Evolutionary conservation across 1,140 invertebrate species (phyloP), one percentile per base, ranked within the genome.

Genomic region (Cydia fagiglandana): DNA sequence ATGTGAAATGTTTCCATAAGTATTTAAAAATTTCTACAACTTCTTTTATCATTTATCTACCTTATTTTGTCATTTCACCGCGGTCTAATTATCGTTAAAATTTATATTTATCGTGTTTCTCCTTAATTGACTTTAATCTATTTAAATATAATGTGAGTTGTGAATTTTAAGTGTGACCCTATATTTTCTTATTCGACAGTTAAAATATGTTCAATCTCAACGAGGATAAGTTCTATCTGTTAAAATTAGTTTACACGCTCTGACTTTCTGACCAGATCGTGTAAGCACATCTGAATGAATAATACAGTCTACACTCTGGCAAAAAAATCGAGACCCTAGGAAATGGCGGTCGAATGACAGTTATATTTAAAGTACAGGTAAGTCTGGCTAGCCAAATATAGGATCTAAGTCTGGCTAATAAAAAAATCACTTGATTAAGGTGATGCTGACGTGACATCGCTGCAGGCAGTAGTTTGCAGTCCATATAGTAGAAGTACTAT

Each of bases 71-170:
- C 45, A 47, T 4, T 4, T 53, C n/a, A 13, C 9, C 20, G 12
- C 17, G 56, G 7, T 61, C 56, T 61, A 61, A 24, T 61, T 17
- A 17, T 56, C 17, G 24, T 24, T 61, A 53, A 17, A 53, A 17
- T 53, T 53, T 53, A 47, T 53, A 53, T 61, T 61, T 24, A 61
- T 61, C 17, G 7, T 66, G 15, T 38, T 38, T 66, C n/a, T 70
- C 34, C 66, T 70, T 70, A 70, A 70, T 70, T 70, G 66, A 70
- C 66, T 70, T 70, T 70, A 38, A 41, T 70, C 30, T 70, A 70
- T 70, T 38, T 38, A 70, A 45, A 70, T n/a, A 61, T 70, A 5
- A 70, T n/a, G 28, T 70, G 66, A 41, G 34, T 70, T 70, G 13
- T 7, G 30, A 70, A 38, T 34, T 68, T 70, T 70, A 70, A 70